Base-by-base conservation (phyloP, 2,888 invertebrate species). In the Lordiphosa andalusiaca region DNA sequence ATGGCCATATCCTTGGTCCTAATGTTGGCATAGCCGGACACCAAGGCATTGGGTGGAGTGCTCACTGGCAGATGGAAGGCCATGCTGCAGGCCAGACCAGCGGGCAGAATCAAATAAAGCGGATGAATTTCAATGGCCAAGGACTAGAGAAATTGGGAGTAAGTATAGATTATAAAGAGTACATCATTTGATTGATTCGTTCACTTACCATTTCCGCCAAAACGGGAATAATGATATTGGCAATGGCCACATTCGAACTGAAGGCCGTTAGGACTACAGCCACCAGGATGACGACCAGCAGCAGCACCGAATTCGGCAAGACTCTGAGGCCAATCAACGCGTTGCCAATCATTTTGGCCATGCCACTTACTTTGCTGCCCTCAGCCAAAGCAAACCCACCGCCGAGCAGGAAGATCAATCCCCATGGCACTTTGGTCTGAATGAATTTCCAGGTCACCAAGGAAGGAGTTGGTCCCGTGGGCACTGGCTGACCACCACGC, bases 21-120 rank as follows among this genome's bases (percentile, higher is more conserved):
- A 90, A 96, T 95, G 76, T 93, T 93, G 2, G 94, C 95, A 9
- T 95, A 95, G 0, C 95, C 95, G 16, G 95, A 95, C 0, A 95
- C 97, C 60, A 98, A 95, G 3, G 98, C 98, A 90, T 98, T 98
- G 12, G 98, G 97, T 2, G 98, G 97, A 0, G 98, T 98, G 46
- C 97, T 97, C 10, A 98, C 97, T 0, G 97, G 98, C 89, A 98
- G 91, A 91, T 96, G 96, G 92, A 97, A 96, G 6, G 95, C 96
- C 91, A 96, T 96, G 52, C 97, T 97, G 87, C 96, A 96, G 19
- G 96, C 94, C 21, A 98, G 90, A 0, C 97, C 93, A 0, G 96
- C 96, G 0, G 98, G 97, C 75, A 97, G 91, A 93, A 97, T 96
- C 87, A 98, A 91, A 89, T 95, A 96, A 57, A 98, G 90, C 0